Base-by-base conservation (phyloP, 2,113 vertebrate genomes). In the Odocoileus virginianus region DNA sequence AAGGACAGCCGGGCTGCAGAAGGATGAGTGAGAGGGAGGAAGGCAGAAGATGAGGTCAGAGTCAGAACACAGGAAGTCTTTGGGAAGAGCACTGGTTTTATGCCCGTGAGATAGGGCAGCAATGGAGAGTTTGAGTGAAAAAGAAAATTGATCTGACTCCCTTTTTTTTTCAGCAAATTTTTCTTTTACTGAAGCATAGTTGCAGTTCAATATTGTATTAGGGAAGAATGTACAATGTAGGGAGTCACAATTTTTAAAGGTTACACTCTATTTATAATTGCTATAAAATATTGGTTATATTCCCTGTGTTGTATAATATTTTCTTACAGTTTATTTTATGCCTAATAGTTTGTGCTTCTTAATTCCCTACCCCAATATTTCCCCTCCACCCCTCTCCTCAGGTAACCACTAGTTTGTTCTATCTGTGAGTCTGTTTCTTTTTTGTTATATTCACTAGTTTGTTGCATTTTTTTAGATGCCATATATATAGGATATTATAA, bases 121-220 rank as follows among this genome's bases (percentile, higher is more conserved):
- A 43, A 7, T 45, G 19, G 5, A 58, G 45, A 45, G 23, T 60
- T 3, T 52, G 58, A 86, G 33, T 52, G 11, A 6, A 27, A 17
- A 0, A 64, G 9, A 11, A n/a, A 11, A 28, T 43, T 40, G 7
- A 14, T 10, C 61, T 67, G 47, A 45, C n/a, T 54, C 82, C 15
- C 0, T 27, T 45, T 45, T 40, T 43, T 45, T 78, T 16, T 7
- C 25, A 28, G 13, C 25, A 78, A 43, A 21, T 2, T 1, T 33
- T 64, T 76, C 4, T 78, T 28, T 78, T 16, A 78, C 25, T 78
- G 40, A 78, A 78, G 25, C 15, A 28, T 47, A 47, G 43, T 28
- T 47, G 25, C 40, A 45, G 40, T 16, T 45, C 2, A 0, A 47
- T 78, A 45, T 78, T 78, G 28, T 47, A 28, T 15, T 47, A 45